phyloP scores from a whole-genome alignment of 2,797 vertebrate genomes.

The Eremophila alpestris region DNA sequence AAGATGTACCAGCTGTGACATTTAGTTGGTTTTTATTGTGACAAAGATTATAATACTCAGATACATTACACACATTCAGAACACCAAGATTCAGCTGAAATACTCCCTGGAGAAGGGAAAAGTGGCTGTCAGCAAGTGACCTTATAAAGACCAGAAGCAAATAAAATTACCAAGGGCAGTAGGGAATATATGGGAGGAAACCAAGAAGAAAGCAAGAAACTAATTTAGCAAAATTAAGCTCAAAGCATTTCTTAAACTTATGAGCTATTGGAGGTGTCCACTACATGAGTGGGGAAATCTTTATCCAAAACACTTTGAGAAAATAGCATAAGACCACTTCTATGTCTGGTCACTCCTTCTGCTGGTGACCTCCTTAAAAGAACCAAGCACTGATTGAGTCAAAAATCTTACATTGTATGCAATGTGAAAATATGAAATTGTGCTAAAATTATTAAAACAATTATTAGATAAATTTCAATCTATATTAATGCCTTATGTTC shows the following conservation, averaged over 20 bases:
- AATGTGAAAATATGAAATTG: neutral
- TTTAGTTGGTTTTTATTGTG: neutral
- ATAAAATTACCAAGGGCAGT: neutral
- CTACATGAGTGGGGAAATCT: neutral
- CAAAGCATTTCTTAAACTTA: neutral
- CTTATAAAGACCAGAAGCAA: neutral
- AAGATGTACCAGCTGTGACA: neutral
- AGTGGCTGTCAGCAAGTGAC: neutral
- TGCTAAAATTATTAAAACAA: neutral
- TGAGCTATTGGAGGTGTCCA: neutral
- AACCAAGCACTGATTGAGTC: neutral
- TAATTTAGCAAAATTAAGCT: neutral
- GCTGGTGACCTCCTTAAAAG: neutral
- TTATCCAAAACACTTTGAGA: neutral
- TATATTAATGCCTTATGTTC: neutral
- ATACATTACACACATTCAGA: neutral
- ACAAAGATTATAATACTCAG: neutral
- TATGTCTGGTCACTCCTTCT: neutral
- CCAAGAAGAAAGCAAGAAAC: neutral
- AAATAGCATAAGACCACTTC: neutral
- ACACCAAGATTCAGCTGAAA: neutral
- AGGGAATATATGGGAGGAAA: neutral
- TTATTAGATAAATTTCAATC: neutral
- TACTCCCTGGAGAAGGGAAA: neutral
- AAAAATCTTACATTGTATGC: neutral